Conservation (phyloP, 2,888 invertebrate species). For the Oegoconia quadripuncta region DNA sequence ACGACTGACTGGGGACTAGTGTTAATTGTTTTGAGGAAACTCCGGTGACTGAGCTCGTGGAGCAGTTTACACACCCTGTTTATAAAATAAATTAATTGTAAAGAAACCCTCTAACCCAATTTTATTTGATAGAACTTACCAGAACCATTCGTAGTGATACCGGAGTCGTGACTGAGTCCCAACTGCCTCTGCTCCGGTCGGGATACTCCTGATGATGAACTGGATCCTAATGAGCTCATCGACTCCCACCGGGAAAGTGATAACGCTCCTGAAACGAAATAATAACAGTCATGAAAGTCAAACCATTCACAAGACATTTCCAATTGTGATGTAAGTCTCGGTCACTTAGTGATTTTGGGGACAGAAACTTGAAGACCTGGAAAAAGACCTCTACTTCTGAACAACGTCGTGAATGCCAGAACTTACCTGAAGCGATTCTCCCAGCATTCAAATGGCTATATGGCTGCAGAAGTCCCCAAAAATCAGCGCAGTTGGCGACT, state of each 20-base stretch:
- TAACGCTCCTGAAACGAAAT: conserved; percentile 84
- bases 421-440: conserved; percentile 88
- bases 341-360: too few species aligned
- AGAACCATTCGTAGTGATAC: conserved; percentile 70
- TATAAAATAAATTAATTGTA: too few species aligned
- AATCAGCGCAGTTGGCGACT: conserved; percentile 91
- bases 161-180: conserved; percentile 69
- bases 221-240: conserved; percentile 80
- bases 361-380: too few species aligned
- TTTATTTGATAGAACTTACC: conserved; percentile 36
- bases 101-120: too few species aligned
- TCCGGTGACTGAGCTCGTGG: too few species aligned
- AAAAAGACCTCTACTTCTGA: too few species aligned
- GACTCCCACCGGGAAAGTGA: conserved; percentile 92
- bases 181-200: conserved; percentile 58
- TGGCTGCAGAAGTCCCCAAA: conserved; percentile 94
- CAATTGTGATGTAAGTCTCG: too few species aligned
- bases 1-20: too few species aligned
- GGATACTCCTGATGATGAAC: conserved; percentile 61
- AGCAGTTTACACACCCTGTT: too few species aligned
- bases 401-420: background rate
- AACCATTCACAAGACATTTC: too few species aligned
- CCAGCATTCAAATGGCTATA: conserved; percentile 95
- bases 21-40: too few species aligned
- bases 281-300: too few species aligned